A percentile compares a stretch with the other conserved stretches of the same genome.
phyloP scores from a whole-genome alignment of 2,113 vertebrate species.

The Nerophis lumbriciformis region DNA sequence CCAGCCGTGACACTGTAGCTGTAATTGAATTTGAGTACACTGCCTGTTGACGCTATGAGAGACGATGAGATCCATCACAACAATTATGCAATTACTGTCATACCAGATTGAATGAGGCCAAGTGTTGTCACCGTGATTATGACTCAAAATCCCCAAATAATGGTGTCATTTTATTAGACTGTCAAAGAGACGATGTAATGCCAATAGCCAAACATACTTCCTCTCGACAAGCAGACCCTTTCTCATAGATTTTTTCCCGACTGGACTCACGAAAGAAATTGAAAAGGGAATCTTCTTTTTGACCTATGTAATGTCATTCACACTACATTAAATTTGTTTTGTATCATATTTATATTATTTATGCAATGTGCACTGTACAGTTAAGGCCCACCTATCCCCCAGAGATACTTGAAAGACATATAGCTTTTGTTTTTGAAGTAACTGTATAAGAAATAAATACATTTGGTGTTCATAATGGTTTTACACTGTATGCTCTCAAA shows the following conservation, averaged over 20 bases:
- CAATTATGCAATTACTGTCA: not conserved
- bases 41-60: not conserved
- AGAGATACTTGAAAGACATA: conserved; percentile 41
- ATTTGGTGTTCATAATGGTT: conserved; percentile 16
- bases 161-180: not conserved
- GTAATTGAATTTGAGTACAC: not conserved
- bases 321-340: conserved; percentile 33
- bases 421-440: conserved; percentile 21
- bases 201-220: not conserved
- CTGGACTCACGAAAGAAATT: not conserved
- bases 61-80: not conserved
- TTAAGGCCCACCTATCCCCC: conserved; percentile 29
- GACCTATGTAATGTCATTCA: conserved; percentile 24
- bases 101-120: not conserved
- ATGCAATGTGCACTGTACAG: conserved; percentile 29
- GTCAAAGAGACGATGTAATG: not conserved
- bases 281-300: conserved; percentile 1
- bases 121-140: not conserved
- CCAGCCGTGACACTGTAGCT: not conserved
- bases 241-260: not conserved
- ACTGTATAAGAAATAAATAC: conserved; percentile 4
- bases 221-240: not conserved
- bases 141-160: not conserved
- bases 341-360: conserved; percentile 44
- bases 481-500: conserved; percentile 13